phyloP scores from a whole-genome alignment of 2,888 invertebrate species.

The Meiosimyza decipiens region DNA sequence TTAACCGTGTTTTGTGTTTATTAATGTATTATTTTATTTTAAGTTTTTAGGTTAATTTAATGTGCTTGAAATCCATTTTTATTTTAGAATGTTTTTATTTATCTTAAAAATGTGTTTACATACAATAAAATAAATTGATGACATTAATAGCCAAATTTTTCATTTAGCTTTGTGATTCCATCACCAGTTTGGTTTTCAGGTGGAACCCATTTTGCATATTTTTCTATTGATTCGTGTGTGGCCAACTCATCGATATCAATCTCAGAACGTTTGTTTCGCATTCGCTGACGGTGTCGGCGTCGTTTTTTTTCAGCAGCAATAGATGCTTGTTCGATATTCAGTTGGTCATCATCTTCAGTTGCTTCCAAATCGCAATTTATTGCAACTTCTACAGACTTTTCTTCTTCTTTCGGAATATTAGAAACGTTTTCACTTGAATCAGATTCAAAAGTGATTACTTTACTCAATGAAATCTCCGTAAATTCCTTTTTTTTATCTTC shows the following conservation, averaged over 20 bases:
- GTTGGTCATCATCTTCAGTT: background rate
- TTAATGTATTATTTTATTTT: no score
- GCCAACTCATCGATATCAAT: slow-evolving; percentile 65
- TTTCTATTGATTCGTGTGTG: slow-evolving; percentile 69
- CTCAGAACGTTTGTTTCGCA: slow-evolving; percentile 62
- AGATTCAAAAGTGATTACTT: background rate
- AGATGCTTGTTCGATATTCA: slow-evolving; percentile 23
- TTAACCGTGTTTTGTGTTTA: no score
- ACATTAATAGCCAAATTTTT: slow-evolving; percentile 79
- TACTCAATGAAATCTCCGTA: background rate
- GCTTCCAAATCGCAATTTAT: background rate
- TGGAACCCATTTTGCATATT: slow-evolving; percentile 84
- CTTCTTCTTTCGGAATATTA: background rate
- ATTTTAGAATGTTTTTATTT: background rate
- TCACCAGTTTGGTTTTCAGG: slow-evolving; percentile 81
- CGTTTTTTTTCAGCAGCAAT: slow-evolving; percentile 47
- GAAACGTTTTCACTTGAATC: background rate
- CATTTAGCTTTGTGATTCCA: slow-evolving; percentile 80
- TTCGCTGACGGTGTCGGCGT: slow-evolving; percentile 56
- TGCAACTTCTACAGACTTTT: background rate
- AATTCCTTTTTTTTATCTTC: background rate
- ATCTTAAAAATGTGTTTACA: background rate
- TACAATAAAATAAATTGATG: background rate
- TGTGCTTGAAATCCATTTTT: background rate
- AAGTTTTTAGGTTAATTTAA: no score